Base-by-base conservation (phyloP, 1,140 invertebrate genomes). In the Hyles euphorbiae region DNA sequence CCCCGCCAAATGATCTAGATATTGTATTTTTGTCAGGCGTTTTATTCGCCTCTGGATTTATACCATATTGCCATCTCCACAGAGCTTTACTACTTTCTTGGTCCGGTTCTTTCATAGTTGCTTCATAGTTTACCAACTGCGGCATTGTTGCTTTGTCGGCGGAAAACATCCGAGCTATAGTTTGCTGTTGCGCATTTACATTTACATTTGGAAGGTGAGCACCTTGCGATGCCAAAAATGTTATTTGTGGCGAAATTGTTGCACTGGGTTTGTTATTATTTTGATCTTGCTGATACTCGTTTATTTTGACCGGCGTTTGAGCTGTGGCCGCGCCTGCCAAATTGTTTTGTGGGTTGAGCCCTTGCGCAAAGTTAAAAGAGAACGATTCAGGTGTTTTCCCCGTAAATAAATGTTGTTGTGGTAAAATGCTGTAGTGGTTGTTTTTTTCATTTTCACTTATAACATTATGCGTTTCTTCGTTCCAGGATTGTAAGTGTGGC, bases 161-260 rank as follows among this genome's bases (percentile, higher is more conserved):
- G 34, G 61, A 65, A 55, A 72, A 70, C 53, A 74, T 61, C 69
- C 82, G 79, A 12, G 72, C 60, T 55, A 69, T 61, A 50, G 65
- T 55, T 70, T 72, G 66, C 64, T 79, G 78, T 0, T 65, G 33
- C 40, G 66, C 52, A 61, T 70, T 73, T 6, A 65, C 11, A 52
- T 79, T 74, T 6, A 65, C 11, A 52, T 79, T 74, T 6, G 86
- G 86, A 58, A 76, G 74, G 60, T 80, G 83, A 12, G 84, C 80
- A n/a, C 86, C 83, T 65, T 88, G 83, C 40, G 84, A 85, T 60
- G 86, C 86, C 43, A 87, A 58, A 73, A 88, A 88, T 60, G 86
- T 88, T 60, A 88, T 76, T 78, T 88, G 86, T 46, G 84, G 86
- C 60, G 78, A 61, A 66, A 88, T 85, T 44, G 78, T 72, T 56